These are phyloP conservation scores for Sesamia nonagrioides DNA, from an alignment of 1,140 invertebrate species.

Conservation along the genomic window DNA sequence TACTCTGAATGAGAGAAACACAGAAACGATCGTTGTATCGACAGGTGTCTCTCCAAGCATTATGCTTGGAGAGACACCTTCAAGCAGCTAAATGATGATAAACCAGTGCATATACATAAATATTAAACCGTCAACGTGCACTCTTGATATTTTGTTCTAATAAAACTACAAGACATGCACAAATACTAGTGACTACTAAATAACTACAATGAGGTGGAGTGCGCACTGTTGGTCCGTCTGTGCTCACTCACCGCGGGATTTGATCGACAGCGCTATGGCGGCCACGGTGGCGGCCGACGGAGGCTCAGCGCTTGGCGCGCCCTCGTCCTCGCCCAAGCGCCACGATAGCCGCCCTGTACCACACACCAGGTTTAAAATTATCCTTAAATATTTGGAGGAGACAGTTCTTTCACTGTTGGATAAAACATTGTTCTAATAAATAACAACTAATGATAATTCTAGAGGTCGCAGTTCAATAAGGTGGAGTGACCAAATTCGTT, in stretches of 20 bases:
- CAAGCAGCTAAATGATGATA: not conserved
- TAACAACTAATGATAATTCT: not conserved
- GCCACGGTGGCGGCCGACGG: slow-evolving; percentile 63
- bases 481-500: no score
- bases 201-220: slow-evolving; percentile 19
- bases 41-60: no score
- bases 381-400: no score
- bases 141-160: not conserved
- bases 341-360: slow-evolving; percentile 28
- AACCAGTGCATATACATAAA: not conserved
- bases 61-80: no score
- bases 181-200: not conserved
- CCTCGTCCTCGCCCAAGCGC: slow-evolving; percentile 39
- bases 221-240: not conserved
- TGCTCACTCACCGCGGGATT: slow-evolving; percentile 75
- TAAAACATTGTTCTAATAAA: not conserved
- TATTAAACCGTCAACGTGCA: not conserved
- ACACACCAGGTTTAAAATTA: not conserved
- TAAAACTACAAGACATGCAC: not conserved
- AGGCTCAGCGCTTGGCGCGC: slow-evolving; percentile 34
- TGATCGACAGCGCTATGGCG: slow-evolving; percentile 78
- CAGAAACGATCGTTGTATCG: no score
- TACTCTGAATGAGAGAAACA: no score
- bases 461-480: no score
- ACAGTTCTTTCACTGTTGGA: no score